phyloP scores from a whole-genome alignment of 2,888 invertebrate genomes.

The Eugnorisma glareosa region DNA sequence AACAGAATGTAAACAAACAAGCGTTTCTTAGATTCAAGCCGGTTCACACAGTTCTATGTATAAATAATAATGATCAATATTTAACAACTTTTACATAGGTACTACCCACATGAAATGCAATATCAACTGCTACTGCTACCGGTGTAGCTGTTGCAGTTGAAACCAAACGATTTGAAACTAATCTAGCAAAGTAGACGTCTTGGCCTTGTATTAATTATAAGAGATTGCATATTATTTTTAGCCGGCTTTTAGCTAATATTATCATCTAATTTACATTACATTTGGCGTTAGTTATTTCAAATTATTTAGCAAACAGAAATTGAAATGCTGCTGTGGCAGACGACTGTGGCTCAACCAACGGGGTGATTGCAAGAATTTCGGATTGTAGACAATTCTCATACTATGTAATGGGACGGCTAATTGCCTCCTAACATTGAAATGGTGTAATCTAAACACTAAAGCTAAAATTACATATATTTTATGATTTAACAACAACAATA shows the following conservation, averaged over 20 bases:
- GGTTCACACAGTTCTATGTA: neutral
- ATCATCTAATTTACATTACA: conserved; percentile 19
- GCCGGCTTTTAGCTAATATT: conserved; percentile 24
- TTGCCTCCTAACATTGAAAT: neutral
- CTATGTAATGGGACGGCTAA: neutral
- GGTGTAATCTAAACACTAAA: neutral
- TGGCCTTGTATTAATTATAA: conserved; percentile 12
- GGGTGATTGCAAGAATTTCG: neutral
- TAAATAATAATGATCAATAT: neutral
- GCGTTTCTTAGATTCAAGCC: conserved; percentile 51
- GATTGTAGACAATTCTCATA: neutral
- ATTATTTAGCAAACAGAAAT: neutral
- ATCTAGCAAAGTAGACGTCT: neutral
- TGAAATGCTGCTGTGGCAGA: neutral
- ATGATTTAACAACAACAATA: neutral
- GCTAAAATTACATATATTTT: neutral
- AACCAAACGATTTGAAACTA: neutral
- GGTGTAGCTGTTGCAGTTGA: neutral
- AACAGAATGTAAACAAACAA: conserved; percentile 73
- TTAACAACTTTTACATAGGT: neutral
- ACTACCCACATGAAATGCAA: neutral
- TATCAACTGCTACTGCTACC: neutral
- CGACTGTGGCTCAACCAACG: neutral
- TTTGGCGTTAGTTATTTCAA: neutral
- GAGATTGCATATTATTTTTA: conserved; percentile 15